phyloP scores from a whole-genome alignment of 2,797 vertebrate species.

The Scolopax rusticola region DNA sequence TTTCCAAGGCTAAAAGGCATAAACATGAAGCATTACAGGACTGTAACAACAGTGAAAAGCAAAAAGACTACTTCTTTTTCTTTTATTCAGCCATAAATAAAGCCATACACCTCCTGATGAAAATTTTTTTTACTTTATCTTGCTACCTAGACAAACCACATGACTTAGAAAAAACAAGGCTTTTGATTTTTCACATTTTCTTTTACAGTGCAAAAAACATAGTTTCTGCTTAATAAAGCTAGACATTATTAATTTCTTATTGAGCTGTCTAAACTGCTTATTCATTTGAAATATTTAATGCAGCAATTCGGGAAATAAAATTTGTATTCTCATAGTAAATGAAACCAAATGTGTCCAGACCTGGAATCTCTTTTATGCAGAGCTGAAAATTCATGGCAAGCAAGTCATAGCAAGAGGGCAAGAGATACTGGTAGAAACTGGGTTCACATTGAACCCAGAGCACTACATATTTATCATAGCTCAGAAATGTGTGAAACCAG shows the following conservation, averaged over 20 bases:
- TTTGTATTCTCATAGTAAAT: not conserved
- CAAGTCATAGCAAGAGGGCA: not conserved
- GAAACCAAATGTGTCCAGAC: not conserved
- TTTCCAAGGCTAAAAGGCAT: conserved; percentile 91
- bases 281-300: conserved; percentile 17
- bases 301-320: not conserved
- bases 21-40: conserved; percentile 64
- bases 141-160: conserved; percentile 19
- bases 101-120: not conserved
- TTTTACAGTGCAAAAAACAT: not conserved
- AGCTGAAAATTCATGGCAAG: not conserved
- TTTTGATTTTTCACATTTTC: not conserved
- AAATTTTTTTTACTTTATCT: conserved; percentile 11
- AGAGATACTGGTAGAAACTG: not conserved
- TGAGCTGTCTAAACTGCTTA: not conserved
- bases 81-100: conserved; percentile 40
- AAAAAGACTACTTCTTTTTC: not conserved
- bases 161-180: not conserved
- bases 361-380: not conserved
- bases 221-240: not conserved
- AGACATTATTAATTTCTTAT: not conserved
- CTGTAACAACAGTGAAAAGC: conserved; percentile 14
- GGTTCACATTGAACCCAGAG: not conserved
- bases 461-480: not conserved
- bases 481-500: not conserved